Evolutionary conservation across 2,888 invertebrate genomes (phyloP).

Genomic region (Zaprionus lineosus): DNA sequence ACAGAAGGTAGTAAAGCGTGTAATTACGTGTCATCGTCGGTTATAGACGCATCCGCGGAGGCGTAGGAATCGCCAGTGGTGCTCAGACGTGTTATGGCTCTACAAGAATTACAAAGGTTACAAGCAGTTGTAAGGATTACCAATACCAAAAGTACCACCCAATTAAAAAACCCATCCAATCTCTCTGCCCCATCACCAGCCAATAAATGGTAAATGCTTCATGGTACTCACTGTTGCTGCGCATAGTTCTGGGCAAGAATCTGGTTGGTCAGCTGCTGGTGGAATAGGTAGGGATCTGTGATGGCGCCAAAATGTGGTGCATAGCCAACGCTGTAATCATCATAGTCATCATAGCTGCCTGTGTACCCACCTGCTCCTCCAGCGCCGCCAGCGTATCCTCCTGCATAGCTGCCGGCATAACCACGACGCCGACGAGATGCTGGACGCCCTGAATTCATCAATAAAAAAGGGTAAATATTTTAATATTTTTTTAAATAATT

Average conservation of each 20-base stretch:
- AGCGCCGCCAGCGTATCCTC: slow-evolving; percentile 46
- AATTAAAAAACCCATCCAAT: too few relatives aligned
- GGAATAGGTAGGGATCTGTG: slow-evolving; percentile 78
- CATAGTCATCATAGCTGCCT: slow-evolving; percentile 54
- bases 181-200: background rate
- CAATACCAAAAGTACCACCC: slow-evolving; percentile 35
- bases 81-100: slow-evolving; percentile 70
- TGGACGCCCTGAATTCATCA: slow-evolving; percentile 19
- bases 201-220: background rate
- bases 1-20: slow-evolving; percentile 19
- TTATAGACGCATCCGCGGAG: slow-evolving; percentile 77
- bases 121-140: slow-evolving; percentile 40
- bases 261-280: slow-evolving; percentile 79
- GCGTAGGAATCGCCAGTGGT: slow-evolving; percentile 78
- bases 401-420: slow-evolving; percentile 59
- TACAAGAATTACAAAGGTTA: slow-evolving; percentile 58
- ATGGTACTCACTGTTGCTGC: slow-evolving; percentile 79
- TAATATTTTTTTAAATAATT: too few relatives aligned
- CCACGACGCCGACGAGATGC: slow-evolving; percentile 37
- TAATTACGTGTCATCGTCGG: slow-evolving; percentile 80
- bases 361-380: slow-evolving; percentile 48
- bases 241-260: slow-evolving; percentile 79
- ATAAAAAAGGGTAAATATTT: background rate
- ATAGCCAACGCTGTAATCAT: slow-evolving; percentile 55
- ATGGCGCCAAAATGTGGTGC: slow-evolving; percentile 76